Base-by-base conservation (phyloP, 1,140 invertebrate genomes). In the Atta texana region DNA sequence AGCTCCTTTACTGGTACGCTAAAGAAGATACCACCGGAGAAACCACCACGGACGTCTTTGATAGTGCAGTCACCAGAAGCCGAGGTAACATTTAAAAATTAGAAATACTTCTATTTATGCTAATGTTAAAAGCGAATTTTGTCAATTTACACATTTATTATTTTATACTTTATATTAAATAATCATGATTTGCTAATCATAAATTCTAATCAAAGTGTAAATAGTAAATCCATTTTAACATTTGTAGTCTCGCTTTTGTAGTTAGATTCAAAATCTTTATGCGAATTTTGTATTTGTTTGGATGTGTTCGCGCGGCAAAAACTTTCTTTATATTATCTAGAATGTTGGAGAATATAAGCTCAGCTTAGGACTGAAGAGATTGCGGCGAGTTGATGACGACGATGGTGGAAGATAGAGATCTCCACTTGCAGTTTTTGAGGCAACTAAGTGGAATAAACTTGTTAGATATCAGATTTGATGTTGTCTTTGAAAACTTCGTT, bases 1-100 rank as follows among this genome's bases (percentile, higher is more conserved):
- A 76, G 69, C 0, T 92, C 92, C 34, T 93, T 95, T 77, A 93
- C 94, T 4, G 94, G 94, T 5, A 95, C 94, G 0, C 82, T 95
- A 80, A 95, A 95, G 89, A 95, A 95, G 68, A 92, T 95, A 39
- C 94, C 95, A 6, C 95, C 95, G 0, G 95, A 95, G 80, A 95
- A 95, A 80, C 95, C 95, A 51, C 95, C 95, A n/a, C 94, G 95
- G 87, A 95, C 94, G 2, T 95, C 94, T 0, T 92, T 95, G 61
- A 95, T 94, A 88, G 91, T 94, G 75, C 94, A 95, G 68, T 94
- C 94, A 8, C 94, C 94, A 16, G 95, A 95, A 69, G 89, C 92
- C 7, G 95, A 95, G 95, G 95, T 95, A 95, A 94, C 91, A 59
- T 59, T 68, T 34, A n/a, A 18, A 31, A 69, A 66, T 39, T 2